phyloP scores from a whole-genome alignment of 2,888 invertebrate genomes.

The Pseudococcus viburni region DNA sequence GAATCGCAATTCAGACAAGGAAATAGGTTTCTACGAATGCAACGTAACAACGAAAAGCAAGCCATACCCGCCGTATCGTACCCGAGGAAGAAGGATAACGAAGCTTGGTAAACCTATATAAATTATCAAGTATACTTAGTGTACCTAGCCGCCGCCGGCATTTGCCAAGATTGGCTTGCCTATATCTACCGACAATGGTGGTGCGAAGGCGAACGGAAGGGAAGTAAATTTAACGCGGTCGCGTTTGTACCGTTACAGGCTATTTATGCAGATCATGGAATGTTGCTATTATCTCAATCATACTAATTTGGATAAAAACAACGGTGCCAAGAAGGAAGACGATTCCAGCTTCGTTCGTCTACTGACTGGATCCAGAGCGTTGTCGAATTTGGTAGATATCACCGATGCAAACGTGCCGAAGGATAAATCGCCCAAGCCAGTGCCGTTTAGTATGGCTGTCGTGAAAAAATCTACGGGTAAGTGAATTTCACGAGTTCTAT shows the following conservation, averaged over 20 bases:
- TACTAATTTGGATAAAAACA: constrained; percentile 71
- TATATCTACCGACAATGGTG: too few species aligned
- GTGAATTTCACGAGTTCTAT: constrained; percentile 67
- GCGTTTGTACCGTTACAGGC: constrained; percentile 71
- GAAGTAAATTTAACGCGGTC: background rate
- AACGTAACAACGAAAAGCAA: constrained; percentile 85
- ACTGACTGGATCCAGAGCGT: constrained; percentile 76
- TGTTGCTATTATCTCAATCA: constrained; percentile 84
- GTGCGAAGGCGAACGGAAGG: background rate
- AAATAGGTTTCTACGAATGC: constrained; percentile 88
- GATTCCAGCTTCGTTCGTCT: constrained; percentile 81
- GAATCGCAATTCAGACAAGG: constrained; percentile 90
- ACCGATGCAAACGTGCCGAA: background rate
- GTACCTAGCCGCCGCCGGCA: too few species aligned
- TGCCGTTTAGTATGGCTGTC: constrained; percentile 82
- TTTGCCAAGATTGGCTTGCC: too few species aligned
- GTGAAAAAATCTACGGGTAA: constrained; percentile 81
- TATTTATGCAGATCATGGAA: constrained; percentile 86
- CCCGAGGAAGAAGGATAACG: constrained; percentile 83
- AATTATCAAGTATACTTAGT: background rate
- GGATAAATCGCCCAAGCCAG: constrained; percentile 71
- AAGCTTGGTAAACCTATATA: constrained; percentile 74
- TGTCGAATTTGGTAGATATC: constrained; percentile 42
- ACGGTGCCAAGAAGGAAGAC: constrained; percentile 70
- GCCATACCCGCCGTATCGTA: constrained; percentile 82